A percentile compares a stretch with the other conserved stretches of the same genome.
phyloP scores from a whole-genome alignment of 1,140 invertebrate species.

The Aphelenchoides avenae region DNA sequence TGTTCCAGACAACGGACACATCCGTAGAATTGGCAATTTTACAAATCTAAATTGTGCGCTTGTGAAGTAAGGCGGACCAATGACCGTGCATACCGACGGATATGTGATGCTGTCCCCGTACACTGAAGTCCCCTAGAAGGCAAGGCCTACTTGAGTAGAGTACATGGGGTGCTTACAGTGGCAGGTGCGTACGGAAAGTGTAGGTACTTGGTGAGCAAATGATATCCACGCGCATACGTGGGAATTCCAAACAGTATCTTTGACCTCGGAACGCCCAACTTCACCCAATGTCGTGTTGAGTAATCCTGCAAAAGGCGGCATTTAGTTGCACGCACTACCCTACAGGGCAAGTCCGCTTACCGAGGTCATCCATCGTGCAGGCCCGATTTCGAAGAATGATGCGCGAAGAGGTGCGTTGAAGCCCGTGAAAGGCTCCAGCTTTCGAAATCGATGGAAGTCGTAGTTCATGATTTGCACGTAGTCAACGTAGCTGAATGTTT shows the following conservation, averaged over 20 bases:
- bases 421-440: conserved; percentile 32
- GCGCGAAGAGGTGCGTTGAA: conserved; percentile 41
- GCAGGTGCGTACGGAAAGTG: conserved; percentile 42
- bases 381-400: conserved; percentile 21
- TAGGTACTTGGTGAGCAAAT: conserved; percentile 22
- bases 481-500: conserved; percentile 37
- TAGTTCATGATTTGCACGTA: conserved; percentile 50
- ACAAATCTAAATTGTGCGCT: conserved; percentile 5
- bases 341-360: no score
- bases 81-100: no score
- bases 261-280: conserved; percentile 20
- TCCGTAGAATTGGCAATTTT: conserved; percentile 8
- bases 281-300: conserved; percentile 25
- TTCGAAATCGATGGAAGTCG: conserved; percentile 38
- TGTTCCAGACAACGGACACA: conserved; percentile 33
- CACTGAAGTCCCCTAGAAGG: conserved; percentile 5
- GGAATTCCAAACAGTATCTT: conserved; percentile 47
- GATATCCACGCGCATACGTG: conserved; percentile 36
- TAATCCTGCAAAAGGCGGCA: no score
- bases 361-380: conserved; percentile 37
- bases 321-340: no score
- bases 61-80: background rate
- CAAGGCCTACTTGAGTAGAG: no score
- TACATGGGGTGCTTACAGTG: no score
- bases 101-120: conserved; percentile 6